phyloP scores from a whole-genome alignment of 37 sponge, comb jelly and placozoan species.

The Dysidea cf. avara region DNA sequence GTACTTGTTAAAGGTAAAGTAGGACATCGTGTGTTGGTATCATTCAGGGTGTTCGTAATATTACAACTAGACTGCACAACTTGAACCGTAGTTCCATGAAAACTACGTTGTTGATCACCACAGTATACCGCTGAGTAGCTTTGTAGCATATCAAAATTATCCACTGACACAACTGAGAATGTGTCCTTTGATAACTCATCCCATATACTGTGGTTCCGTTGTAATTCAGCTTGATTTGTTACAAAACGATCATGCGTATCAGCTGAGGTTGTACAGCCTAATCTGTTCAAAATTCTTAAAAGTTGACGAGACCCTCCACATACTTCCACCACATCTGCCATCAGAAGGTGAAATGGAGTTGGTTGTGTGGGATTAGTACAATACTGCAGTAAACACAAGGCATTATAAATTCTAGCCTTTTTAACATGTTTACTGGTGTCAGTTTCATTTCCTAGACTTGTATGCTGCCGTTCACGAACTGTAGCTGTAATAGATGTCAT shows the following conservation, averaged over 20 bases:
- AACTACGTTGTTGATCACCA: conserved; percentile 32
- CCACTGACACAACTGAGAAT: conserved; percentile 22
- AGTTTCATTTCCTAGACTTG: too few species aligned
- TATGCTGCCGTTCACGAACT: background rate
- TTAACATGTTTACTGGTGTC: background rate
- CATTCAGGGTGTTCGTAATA: background rate
- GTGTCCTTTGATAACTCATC: background rate
- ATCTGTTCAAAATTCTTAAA: conserved; percentile 14
- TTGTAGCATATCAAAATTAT: conserved; percentile 40
- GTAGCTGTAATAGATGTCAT: background rate
- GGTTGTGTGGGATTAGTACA: conserved; percentile 9
- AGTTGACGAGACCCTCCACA: conserved; percentile 31
- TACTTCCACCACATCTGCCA: conserved; percentile 22
- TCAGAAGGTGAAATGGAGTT: background rate
- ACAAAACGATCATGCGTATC: conserved; percentile 33
- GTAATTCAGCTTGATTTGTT: background rate
- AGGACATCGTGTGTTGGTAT: too few species aligned
- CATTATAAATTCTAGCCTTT: background rate
- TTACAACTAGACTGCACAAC: conserved; percentile 1
- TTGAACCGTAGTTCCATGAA: conserved; percentile 34
- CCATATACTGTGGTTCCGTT: conserved; percentile 8
- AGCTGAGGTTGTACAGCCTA: background rate
- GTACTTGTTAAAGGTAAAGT: too few species aligned
- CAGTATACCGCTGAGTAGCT: conserved; percentile 39
- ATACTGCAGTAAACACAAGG: background rate